Evolutionary conservation across 2,113 vertebrate species (phyloP).

Genomic region (Paraplagusia blochii): DNA sequence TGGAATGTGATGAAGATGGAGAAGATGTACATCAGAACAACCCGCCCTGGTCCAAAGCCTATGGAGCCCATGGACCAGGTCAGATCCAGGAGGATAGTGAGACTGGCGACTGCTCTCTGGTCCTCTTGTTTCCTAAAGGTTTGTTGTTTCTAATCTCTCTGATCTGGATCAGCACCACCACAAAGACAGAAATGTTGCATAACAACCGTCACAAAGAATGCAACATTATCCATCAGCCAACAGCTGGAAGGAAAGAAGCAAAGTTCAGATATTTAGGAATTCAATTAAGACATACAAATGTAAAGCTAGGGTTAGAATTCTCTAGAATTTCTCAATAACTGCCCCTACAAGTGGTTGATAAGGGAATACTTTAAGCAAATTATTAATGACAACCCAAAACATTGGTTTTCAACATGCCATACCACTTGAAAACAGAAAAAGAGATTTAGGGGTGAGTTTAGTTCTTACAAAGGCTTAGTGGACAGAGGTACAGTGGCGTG

Average conservation of each 20-base stretch:
- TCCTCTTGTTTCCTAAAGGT: constrained; percentile 58
- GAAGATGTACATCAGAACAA: constrained; percentile 83
- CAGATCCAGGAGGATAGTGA: constrained; percentile 86
- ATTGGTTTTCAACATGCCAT: neutral
- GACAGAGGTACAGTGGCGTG: constrained; percentile 26
- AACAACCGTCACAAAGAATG: constrained; percentile 82
- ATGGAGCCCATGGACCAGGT: constrained; percentile 85
- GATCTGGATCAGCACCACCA: constrained; percentile 83
- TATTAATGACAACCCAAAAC: no score
- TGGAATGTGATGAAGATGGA: constrained; percentile 84
- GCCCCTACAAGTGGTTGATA: no score
- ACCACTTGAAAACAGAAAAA: neutral
- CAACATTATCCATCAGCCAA: constrained; percentile 78
- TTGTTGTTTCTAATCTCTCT: constrained; percentile 70
- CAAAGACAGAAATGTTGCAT: constrained; percentile 79
- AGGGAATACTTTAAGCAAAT: no score
- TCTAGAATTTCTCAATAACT: no score
- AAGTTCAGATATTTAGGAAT: no score
- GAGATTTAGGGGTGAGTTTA: neutral
- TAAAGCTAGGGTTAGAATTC: no score
- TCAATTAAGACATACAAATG: no score
- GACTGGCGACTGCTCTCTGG: constrained; percentile 77
- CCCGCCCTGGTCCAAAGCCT: constrained; percentile 75
- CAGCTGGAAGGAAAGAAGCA: constrained; percentile 71
- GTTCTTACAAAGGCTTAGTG: constrained; percentile 78